Base-by-base conservation (phyloP, 2,888 invertebrate species). In the Temnothorax ravouxi region DNA sequence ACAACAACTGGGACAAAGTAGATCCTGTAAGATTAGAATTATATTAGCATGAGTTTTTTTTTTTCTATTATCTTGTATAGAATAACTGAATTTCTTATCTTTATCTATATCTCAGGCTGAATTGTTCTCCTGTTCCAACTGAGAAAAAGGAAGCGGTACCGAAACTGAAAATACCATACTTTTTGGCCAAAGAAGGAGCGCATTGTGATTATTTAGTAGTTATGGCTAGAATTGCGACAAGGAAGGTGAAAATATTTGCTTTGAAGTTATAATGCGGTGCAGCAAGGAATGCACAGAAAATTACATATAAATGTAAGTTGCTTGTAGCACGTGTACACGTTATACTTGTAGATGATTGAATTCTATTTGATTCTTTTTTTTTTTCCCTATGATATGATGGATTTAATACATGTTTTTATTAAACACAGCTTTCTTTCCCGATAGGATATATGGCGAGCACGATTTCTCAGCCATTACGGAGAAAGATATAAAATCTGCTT, bases 151-250 rank as follows among this genome's bases (percentile, higher is more conserved):
- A 99, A 95, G 99, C 99, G 0, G 98, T 97, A 95, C 97, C 98
- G 0, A 98, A 99, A 93, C 95, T 99, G 69, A 97, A 97, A 94
- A 99, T 99, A 96, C 98, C 98, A 4, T 96, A 97, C 2, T 98
- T 99, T 95, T 95, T 99, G 56, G 96, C 97, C 0, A 97, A 98
- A 91, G 99, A 99, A 95, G 97, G 98, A 0, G 96, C 97, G 85
- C 97, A 97, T 41, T 97, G 97, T 91, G 99, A 99, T 93, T 98
- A 97, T 95, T 95, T 99, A 25, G 97, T 99, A 18, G n/a, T 95
- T 99, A 59, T 99, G 99, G 99, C 96, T 99, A n/a, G 38, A 99
- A 99, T 97, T 99, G 99, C 95, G 99, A 99, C 95, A 99, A 99
- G 95, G 99, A 99, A 95, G 99, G 99, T 72, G 99, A 99, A 96